Conservation (phyloP, 2,797 vertebrate genomes). For the Argentina silus region DNA sequence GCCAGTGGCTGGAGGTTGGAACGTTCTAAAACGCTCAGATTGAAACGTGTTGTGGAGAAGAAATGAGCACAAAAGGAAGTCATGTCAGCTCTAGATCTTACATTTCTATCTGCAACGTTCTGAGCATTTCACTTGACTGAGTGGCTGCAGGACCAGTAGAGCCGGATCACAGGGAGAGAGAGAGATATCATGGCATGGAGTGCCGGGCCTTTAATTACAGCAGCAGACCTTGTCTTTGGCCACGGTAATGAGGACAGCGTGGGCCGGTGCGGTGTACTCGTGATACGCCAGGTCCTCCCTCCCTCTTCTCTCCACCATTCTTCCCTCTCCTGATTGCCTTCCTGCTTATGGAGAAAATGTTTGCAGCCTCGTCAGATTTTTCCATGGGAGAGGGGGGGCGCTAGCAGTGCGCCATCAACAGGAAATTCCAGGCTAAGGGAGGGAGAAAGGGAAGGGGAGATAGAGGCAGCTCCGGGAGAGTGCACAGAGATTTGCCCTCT, state of each 20-base stretch:
- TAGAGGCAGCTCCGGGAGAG: background rate
- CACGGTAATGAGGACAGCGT: constrained; percentile 35
- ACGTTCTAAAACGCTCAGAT: too few relatives aligned
- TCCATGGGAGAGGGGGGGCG: constrained; percentile 65
- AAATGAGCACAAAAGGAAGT: too few relatives aligned
- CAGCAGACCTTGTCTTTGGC: constrained; percentile 25
- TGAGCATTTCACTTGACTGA: background rate
- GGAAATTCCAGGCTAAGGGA: constrained; percentile 77
- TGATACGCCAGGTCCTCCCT: constrained; percentile 41
- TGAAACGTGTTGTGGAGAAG: too few relatives aligned
- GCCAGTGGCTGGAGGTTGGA: background rate
- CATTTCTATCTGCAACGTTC: too few relatives aligned
- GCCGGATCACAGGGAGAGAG: background rate
- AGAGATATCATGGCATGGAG: background rate
- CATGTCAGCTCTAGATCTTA: too few relatives aligned
- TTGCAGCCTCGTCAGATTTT: constrained; percentile 51
- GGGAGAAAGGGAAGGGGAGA: constrained; percentile 32
- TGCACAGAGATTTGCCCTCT: background rate
- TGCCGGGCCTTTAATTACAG: constrained; percentile 35
- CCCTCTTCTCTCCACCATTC: constrained; percentile 53
- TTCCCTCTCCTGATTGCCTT: constrained; percentile 4
- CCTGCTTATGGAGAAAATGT: constrained; percentile 22
- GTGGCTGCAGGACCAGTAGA: background rate
- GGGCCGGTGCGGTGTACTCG: constrained; percentile 39
- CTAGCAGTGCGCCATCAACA: constrained; percentile 75